These are phyloP conservation scores for Hippolais icterina DNA, from an alignment of 2,113 vertebrate genomes.

Conservation along the genomic window DNA sequence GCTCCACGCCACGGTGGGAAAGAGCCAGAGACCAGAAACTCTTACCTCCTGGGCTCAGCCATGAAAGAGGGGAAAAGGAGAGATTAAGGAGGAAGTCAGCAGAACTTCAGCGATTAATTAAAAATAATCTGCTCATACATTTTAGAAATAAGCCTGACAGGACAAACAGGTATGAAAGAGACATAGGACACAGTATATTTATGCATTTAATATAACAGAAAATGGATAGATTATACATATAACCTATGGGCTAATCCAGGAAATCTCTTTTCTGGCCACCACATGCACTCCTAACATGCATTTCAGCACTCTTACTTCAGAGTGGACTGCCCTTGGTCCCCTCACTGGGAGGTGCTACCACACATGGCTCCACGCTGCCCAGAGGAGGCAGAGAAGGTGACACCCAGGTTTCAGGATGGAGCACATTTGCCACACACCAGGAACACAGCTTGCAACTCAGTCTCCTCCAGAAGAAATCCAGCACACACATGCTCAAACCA, in stretches of 20 bases:
- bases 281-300: background rate
- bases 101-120: background rate
- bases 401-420: rapidly evolving
- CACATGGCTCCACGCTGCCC: background rate
- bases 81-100: background rate
- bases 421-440: background rate
- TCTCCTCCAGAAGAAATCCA: background rate
- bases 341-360: background rate
- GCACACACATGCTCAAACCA: background rate
- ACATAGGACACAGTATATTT: background rate
- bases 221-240: rapidly evolving
- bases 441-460: background rate
- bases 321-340: background rate
- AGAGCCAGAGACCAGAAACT: background rate
- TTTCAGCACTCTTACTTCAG: background rate
- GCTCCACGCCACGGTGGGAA: rapidly evolving
- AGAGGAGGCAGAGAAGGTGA: background rate
- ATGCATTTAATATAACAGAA: background rate
- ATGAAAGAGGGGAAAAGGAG: background rate
- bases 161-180: background rate
- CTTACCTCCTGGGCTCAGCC: too few relatives aligned
- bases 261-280: background rate
- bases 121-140: background rate
- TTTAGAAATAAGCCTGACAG: background rate
- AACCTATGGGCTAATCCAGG: background rate